Base-by-base conservation (phyloP, 2,113 vertebrate species). In the Pollimyrus isidori region DNA sequence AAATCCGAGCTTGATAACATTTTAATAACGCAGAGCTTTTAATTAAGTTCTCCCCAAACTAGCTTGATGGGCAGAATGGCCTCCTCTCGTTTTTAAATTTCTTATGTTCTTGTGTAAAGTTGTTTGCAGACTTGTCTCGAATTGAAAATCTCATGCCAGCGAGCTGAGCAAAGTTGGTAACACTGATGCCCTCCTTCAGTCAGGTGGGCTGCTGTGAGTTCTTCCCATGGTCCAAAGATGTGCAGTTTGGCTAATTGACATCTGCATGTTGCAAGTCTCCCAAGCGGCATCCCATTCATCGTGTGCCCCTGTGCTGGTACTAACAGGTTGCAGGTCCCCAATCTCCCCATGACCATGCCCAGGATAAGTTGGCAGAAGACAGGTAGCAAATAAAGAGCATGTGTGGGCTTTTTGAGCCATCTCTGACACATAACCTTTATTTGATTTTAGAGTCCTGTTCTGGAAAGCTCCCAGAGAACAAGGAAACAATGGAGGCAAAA, bases 401-500 rank as follows among this genome's bases (percentile, higher is more conserved):
- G 48, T 50, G n/a, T 87, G n/a, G 3, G 17, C 30, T 17, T n/a
- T 39, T 23, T 35, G 17, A 30, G 4, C 17, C 30, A 15, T 50
- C 30, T 53, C 50, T 58, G 30, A 9, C 35, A 26, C 52, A 15
- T 56, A 17, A 19, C 50, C n/a, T 58, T 62, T 2, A 10, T 48
- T 5, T 84, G 23, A 73, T 56, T 86, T 3, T 88, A 95, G 94
- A 93, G 0, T 92, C 94, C 86, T 89, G 65, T 87, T 21, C 83
- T 53, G 39, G 42, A 50, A 87, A 91, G 11, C 65, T 89, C n/a
- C 65, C 91, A 0, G 84, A 92, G 65, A 90, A 0, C 10, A 53
- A 82, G 30, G 90, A 90, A 62, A 62, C 39, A 0, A 42, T 65
- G 45, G 88, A 91, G 26, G 48, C 21, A 0, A 10, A 26, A 0